phyloP scores from a whole-genome alignment of 2,888 invertebrate species.

The Lithophane leautieri region DNA sequence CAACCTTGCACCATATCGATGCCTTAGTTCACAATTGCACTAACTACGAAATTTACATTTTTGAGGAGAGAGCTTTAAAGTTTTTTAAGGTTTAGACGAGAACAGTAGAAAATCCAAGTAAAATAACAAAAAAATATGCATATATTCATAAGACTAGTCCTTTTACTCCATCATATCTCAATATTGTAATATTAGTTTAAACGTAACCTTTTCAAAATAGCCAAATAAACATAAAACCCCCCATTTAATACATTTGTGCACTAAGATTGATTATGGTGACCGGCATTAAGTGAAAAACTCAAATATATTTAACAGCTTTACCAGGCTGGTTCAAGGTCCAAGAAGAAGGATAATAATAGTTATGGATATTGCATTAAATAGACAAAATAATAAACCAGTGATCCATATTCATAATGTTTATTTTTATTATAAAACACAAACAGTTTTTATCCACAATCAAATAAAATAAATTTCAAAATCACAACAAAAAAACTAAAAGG shows the following conservation, averaged over 20 bases:
- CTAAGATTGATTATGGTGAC: slow-evolving; percentile 18
- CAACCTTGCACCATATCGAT: not conserved
- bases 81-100: too few species aligned
- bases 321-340: too few species aligned
- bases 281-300: slow-evolving; percentile 13
- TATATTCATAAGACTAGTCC: too few species aligned
- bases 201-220: slow-evolving; percentile 33
- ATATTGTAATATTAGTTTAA: slow-evolving; percentile 28
- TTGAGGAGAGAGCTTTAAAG: too few species aligned
- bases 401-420: slow-evolving; percentile 33
- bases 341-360: slow-evolving; percentile 21
- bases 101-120: too few species aligned
- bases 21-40: too few species aligned
- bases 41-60: too few species aligned
- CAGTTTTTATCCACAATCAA: slow-evolving; percentile 28
- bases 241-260: slow-evolving; percentile 32
- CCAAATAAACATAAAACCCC: slow-evolving; percentile 37
- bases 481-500: not conserved
- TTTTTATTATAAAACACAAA: slow-evolving; percentile 36
- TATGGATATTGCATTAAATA: slow-evolving; percentile 24
- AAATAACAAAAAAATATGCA: too few species aligned
- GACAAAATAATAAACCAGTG: slow-evolving; percentile 30
- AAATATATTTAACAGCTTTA: too few species aligned
- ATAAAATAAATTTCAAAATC: slow-evolving; percentile 21
- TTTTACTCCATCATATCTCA: slow-evolving; percentile 2